phyloP scores from a whole-genome alignment of 2,113 vertebrate genomes.

The Pygoscelis adeliae region DNA sequence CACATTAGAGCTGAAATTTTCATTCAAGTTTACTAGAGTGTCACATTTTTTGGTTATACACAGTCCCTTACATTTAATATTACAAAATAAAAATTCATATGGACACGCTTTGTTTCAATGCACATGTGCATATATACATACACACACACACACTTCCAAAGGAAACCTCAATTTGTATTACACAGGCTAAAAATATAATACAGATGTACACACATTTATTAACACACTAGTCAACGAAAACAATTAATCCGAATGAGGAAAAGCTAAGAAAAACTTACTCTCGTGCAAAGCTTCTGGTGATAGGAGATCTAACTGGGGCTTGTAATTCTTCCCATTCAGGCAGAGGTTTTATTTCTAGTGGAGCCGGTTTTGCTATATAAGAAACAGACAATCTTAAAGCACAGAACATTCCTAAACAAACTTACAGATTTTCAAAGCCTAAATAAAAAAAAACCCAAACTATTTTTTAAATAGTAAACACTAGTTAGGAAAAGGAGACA shows the following conservation, averaged over 20 bases:
- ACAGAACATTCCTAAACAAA: background rate
- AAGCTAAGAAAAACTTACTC: conserved; percentile 88
- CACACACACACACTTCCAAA: background rate
- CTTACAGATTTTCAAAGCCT: background rate
- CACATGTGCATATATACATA: background rate
- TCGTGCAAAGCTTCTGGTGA: conserved; percentile 95
- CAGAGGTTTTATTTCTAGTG: conserved; percentile 93
- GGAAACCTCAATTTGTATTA: background rate
- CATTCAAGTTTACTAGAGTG: background rate
- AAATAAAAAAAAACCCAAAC: background rate
- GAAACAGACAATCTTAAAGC: conserved; percentile 37
- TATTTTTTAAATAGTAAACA: background rate
- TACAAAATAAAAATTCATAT: background rate
- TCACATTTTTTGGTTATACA: background rate
- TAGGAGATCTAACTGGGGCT: conserved; percentile 93
- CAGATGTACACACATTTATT: background rate
- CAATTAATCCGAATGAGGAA: background rate
- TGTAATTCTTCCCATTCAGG: conserved; percentile 94
- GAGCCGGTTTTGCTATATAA: conserved; percentile 89
- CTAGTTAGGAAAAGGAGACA: background rate
- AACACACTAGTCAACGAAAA: background rate
- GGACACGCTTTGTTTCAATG: background rate
- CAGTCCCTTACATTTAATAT: background rate
- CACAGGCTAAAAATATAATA: background rate
- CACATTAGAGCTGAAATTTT: background rate